phyloP scores from a whole-genome alignment of 2,888 invertebrate species.

The Troilus luridus region DNA sequence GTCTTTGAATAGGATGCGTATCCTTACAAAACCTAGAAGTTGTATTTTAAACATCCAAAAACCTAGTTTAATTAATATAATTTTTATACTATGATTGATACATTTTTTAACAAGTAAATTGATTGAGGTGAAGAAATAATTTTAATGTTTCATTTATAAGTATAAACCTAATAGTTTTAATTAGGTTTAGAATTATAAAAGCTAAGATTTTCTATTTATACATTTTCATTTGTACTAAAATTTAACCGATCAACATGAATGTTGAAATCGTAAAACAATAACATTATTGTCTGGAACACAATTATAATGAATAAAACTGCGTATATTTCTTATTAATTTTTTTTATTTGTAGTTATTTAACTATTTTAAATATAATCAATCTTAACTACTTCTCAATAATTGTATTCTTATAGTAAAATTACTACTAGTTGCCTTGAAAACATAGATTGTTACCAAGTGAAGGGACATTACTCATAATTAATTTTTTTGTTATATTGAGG shows the following conservation, averaged over 20 bases:
- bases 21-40: background rate
- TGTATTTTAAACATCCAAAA: no score
- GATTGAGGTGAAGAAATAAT: no score
- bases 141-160: no score
- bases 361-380: background rate
- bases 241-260: background rate
- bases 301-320: background rate
- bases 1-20: background rate
- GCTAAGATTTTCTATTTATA: background rate
- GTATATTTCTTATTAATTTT: background rate
- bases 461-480: background rate
- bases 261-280: background rate
- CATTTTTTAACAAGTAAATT: no score
- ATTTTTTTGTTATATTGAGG: no score
- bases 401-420: background rate
- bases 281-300: background rate
- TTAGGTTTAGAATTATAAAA: background rate
- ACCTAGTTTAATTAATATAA: background rate
- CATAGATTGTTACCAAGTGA: background rate
- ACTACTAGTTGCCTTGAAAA: background rate
- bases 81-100: background rate
- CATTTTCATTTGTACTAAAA: background rate
- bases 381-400: background rate
- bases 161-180: background rate
- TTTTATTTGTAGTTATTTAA: background rate